These are phyloP conservation scores for Erythrocercus mccallii DNA, from an alignment of 2,113 vertebrate genomes.

Conservation along the genomic window DNA sequence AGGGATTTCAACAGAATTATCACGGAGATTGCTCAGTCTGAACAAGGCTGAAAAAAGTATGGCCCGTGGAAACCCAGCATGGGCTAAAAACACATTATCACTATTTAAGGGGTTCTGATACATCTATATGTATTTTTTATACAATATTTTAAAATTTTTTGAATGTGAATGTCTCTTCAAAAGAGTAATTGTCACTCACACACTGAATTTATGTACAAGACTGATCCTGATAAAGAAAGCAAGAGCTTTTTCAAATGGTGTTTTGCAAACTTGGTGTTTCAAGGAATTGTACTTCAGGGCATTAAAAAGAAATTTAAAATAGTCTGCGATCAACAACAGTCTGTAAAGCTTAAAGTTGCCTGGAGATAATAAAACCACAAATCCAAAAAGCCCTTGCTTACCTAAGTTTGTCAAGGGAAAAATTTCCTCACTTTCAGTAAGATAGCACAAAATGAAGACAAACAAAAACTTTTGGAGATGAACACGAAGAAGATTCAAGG, in stretches of 20 bases:
- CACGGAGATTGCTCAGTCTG: not conserved
- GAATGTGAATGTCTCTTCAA: not conserved
- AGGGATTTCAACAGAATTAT: not conserved
- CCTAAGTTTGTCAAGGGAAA: not conserved
- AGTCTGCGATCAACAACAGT: not conserved
- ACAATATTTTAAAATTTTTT: not conserved
- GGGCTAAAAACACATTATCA: fast-evolving
- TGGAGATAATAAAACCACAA: not conserved
- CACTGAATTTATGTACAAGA: not conserved
- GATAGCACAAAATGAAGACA: not conserved
- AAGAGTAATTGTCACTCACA: not conserved
- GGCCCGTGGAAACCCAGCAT: not conserved
- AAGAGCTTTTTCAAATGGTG: not conserved
- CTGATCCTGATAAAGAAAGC: not conserved
- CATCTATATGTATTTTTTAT: not conserved
- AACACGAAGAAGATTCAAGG: not conserved
- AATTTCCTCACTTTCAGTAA: not conserved
- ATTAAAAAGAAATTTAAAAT: not conserved
- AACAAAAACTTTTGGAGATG: not conserved
- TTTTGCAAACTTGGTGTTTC: not conserved
- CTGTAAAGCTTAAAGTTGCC: not conserved
- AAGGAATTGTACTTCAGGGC: not conserved
- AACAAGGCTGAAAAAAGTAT: not conserved
- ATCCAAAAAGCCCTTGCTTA: not conserved
- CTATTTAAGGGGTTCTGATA: not conserved